Base-by-base conservation (phyloP, 2,113 vertebrate species). In the Cercocebus atys region DNA sequence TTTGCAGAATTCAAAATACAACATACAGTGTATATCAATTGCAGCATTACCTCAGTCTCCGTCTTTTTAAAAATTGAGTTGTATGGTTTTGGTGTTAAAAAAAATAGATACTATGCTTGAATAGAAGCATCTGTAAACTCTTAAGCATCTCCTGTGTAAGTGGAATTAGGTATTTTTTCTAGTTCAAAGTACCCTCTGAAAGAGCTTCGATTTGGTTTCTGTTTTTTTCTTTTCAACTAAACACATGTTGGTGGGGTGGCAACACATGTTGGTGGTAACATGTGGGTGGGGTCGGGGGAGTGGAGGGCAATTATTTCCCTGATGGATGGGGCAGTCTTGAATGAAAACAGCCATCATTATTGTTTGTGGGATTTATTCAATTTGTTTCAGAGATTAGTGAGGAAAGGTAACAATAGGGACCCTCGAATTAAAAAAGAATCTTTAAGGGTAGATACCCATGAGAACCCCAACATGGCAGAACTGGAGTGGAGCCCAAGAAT, bases 1-100 rank as follows among this genome's bases (percentile, higher is more conserved):
- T 93, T 85, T 88, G 64, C 47, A 96, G 81, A 96, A 96, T 92
- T 92, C 14, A 38, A 72, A 70, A 38, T 22, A 90, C 64, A 82
- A 88, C 88, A n/a, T 14, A 50, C 9, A 70, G 61, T 52, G 22
- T 72, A 35, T 87, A 30, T 78, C 47, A 73, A n/a, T 68, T 90
- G 16, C 30, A 90, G 50, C 35, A 32, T 61, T 40, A 5, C 9
- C 45, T 38, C 8, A 40, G 47, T 13, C 30, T 43, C 70, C 23
- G 16, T 92, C 76, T 82, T 96, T 61, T 59, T 43, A 43, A 73
- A 95, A 83, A 87, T 13, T 61, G 64, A 90, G 14, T 59, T 88
- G 30, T 18, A 25, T 82, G 14, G 22, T 93, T 96, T 78, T 80
- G 30, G 45, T 88, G 57, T 30, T 43, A 55, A 73, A 75, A 75